Conservation (phyloP, 2,797 vertebrate genomes). For the Pseudochirops cupreus region DNA sequence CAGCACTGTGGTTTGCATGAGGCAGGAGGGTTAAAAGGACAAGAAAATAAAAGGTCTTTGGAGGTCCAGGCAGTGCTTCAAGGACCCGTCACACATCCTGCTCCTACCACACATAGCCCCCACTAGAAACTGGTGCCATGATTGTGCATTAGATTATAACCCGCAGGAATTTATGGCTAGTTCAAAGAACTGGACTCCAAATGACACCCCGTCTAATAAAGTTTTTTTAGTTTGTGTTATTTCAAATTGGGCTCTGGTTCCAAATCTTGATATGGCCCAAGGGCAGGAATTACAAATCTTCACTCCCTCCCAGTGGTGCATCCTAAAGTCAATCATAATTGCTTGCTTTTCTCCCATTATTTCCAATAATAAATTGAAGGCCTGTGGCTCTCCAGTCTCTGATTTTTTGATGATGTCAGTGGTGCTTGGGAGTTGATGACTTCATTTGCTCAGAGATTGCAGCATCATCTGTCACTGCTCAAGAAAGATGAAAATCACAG, state of each 20-base stretch:
- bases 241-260: constrained; percentile 48
- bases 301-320: not conserved
- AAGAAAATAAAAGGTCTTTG: not conserved
- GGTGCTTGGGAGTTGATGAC: constrained; percentile 37
- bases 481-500: not conserved
- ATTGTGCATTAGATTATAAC: constrained; percentile 20
- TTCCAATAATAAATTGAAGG: not conserved
- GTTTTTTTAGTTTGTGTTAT: constrained; percentile 27
- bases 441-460: constrained; percentile 47
- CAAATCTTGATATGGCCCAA: constrained; percentile 38
- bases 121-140: not conserved
- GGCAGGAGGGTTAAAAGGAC: not conserved
- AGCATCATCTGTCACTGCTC: constrained; percentile 26
- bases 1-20: rapidly evolving
- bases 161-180: constrained; percentile 20
- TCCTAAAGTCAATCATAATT: not conserved
- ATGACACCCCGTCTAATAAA: constrained; percentile 15
- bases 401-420: constrained; percentile 35
- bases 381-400: constrained; percentile 37
- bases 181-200: not conserved
- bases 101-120: rapidly evolving
- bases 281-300: constrained; percentile 1
- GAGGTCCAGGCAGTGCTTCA: not conserved
- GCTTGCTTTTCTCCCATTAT: constrained; percentile 33
- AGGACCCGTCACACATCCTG: not conserved